phyloP scores from a whole-genome alignment of 2,113 vertebrate genomes.

The Oxyruncus cristatus region DNA sequence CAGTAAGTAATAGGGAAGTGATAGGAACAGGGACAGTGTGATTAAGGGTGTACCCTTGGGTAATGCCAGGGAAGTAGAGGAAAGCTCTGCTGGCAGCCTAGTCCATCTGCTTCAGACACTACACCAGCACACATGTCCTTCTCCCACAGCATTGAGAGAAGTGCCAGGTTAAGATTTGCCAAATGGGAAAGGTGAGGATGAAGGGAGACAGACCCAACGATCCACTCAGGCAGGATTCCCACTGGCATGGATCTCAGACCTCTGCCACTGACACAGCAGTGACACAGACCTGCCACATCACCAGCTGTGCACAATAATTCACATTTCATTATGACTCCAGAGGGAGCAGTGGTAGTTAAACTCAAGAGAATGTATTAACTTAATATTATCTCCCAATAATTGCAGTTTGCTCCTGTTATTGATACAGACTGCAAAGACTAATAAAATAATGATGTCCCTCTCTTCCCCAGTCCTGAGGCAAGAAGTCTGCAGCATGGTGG shows the following conservation, averaged over 20 bases:
- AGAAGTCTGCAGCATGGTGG: neutral
- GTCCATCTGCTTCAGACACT: neutral
- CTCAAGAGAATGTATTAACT: neutral
- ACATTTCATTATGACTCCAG: neutral
- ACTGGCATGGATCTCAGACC: neutral
- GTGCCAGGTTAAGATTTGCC: neutral
- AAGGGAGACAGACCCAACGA: fast-evolving
- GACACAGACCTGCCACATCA: neutral
- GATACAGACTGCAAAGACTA: neutral
- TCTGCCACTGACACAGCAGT: neutral
- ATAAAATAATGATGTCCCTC: neutral
- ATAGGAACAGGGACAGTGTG: neutral
- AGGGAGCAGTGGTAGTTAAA: neutral
- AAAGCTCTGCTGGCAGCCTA: neutral
- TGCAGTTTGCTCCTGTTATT: neutral
- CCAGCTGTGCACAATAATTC: neutral
- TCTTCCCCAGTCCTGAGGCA: neutral
- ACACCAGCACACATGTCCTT: neutral
- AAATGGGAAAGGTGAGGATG: neutral
- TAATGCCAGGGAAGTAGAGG: neutral
- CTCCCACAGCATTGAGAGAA: neutral
- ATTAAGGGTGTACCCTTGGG: neutral
- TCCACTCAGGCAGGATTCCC: neutral
- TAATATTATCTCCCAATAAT: neutral
- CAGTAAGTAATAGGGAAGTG: neutral